A percentile compares a stretch with the other conserved stretches of the same genome.
Evolutionary conservation across 2,113 vertebrate species (phyloP).

Genomic region (Indicator maculatus): DNA sequence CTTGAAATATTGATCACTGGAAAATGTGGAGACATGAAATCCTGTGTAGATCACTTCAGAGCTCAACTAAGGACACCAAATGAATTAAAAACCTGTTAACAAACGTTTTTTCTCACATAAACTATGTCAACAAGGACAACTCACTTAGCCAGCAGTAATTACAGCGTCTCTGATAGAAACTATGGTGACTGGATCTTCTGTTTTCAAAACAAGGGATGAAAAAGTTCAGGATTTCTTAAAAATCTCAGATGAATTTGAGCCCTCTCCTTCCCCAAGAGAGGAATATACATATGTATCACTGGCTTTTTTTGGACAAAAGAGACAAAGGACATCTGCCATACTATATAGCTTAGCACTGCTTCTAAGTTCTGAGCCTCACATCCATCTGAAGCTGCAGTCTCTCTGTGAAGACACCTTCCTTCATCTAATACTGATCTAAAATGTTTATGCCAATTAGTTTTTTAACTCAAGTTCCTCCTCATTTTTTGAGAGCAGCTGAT

Average conservation of each 20-base stretch:
- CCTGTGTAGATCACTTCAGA: background rate
- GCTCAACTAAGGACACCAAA: background rate
- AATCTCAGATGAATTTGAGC: background rate
- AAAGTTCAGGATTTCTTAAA: background rate
- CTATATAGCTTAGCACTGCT: rapidly evolving
- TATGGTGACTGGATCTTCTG: background rate
- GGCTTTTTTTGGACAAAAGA: background rate
- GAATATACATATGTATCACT: background rate
- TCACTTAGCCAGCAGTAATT: background rate
- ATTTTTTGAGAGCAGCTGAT: slow-evolving; percentile 78
- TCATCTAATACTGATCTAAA: background rate
- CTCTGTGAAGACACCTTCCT: background rate
- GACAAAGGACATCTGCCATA: background rate
- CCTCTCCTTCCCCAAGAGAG: background rate
- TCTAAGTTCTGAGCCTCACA: background rate
- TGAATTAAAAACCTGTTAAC: background rate
- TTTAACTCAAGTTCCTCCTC: slow-evolving; percentile 29
- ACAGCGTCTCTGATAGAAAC: background rate
- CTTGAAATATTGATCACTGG: rapidly evolving
- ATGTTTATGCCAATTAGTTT: background rate
- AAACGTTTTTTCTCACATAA: background rate
- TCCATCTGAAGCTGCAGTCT: background rate
- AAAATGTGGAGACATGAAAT: background rate
- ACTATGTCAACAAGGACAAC: background rate
- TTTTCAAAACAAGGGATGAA: background rate